phyloP scores from a whole-genome alignment of 2,888 invertebrate species.

The Rhingia campestris region DNA sequence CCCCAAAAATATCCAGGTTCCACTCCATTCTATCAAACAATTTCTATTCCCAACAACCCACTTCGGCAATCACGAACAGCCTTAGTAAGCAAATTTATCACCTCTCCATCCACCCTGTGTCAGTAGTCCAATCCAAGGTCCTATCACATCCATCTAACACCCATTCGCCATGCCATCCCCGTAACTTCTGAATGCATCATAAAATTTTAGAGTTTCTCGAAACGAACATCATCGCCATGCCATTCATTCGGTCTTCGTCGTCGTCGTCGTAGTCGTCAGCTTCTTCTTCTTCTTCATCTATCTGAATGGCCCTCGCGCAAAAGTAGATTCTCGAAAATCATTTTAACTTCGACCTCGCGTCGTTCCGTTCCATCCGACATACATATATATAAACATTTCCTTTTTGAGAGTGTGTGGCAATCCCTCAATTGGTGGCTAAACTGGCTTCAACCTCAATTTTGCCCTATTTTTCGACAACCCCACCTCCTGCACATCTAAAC shows the following conservation, averaged over 20 bases:
- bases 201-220: slow-evolving; percentile 74
- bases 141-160: slow-evolving; percentile 46
- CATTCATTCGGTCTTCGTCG: slow-evolving; percentile 25
- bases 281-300: slow-evolving; percentile 24
- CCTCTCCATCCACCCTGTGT: slow-evolving; percentile 1
- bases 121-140: slow-evolving; percentile 55
- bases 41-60: not conserved
- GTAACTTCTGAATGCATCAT: slow-evolving; percentile 71
- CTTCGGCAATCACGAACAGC: not conserved
- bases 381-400: slow-evolving; percentile 23
- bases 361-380: slow-evolving; percentile 44
- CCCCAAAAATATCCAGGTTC: not conserved
- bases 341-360: slow-evolving; percentile 63
- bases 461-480: slow-evolving; percentile 36
- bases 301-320: slow-evolving; percentile 23
- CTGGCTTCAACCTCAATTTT: slow-evolving; percentile 60
- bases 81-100: slow-evolving; percentile 46
- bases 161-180: slow-evolving; percentile 53
- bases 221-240: slow-evolving; percentile 64
- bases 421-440: slow-evolving; percentile 71
- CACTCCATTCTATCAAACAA: not conserved
- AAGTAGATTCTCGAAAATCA: slow-evolving; percentile 55
- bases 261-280: not conserved
- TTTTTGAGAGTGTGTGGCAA: slow-evolving; percentile 51
- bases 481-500: not conserved